A percentile compares a stretch with the other conserved stretches of the same genome.
phyloP scores from a whole-genome alignment of 2,888 invertebrate genomes.

The Rhyacophila evoluta region DNA sequence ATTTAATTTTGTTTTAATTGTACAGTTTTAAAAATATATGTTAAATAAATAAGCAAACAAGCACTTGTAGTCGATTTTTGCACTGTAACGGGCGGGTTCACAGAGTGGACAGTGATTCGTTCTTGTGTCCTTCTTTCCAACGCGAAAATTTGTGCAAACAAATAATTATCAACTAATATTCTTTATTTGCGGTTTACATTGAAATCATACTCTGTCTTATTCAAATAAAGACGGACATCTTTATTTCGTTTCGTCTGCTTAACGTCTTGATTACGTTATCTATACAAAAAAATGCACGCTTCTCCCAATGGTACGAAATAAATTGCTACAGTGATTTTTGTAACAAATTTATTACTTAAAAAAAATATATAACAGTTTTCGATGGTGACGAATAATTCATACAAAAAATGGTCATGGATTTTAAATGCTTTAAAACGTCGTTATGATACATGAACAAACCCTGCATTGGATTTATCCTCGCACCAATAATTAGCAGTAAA shows the following conservation, averaged over 20 bases:
- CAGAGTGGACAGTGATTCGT: neutral
- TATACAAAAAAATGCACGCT: neutral
- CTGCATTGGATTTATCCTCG: too few relatives aligned
- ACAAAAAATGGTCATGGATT: too few relatives aligned
- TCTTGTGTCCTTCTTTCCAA: neutral
- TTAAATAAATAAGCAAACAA: neutral
- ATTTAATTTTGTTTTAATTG: too few relatives aligned
- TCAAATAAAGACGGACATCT: neutral
- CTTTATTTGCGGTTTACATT: neutral
- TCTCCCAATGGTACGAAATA: too few relatives aligned
- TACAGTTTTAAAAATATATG: too few relatives aligned
- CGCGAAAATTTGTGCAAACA: constrained; percentile 20
- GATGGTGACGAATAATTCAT: too few relatives aligned
- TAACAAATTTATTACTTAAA: too few relatives aligned
- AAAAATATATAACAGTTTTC: too few relatives aligned
- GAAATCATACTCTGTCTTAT: neutral
- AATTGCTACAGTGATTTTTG: too few relatives aligned
- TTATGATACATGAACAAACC: too few relatives aligned
- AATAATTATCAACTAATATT: neutral
- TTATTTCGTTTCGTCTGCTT: neutral
- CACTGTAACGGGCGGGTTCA: neutral
- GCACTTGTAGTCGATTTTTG: neutral
- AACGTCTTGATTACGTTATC: neutral
- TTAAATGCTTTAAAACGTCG: too few relatives aligned
- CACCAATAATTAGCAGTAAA: too few relatives aligned